Base-by-base conservation (phyloP, 2,113 vertebrate species). In the Pollimyrus isidori region DNA sequence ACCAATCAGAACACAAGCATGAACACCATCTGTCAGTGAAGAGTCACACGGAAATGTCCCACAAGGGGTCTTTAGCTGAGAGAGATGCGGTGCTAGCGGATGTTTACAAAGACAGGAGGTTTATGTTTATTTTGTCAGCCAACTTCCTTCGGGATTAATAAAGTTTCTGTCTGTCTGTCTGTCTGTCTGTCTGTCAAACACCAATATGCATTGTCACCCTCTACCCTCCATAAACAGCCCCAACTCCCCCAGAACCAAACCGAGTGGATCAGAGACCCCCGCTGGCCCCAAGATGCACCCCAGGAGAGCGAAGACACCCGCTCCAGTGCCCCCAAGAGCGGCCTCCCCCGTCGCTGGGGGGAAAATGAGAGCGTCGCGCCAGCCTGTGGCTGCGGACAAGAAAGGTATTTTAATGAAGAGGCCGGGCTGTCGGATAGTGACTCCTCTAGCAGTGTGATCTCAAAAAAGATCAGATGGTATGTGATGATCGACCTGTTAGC, bases 161-260 rank as follows among this genome's bases (percentile, higher is more conserved):
- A 13, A 69, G 9, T 65, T 69, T 69, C 26, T 69, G 56, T 62
- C 56, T 23, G 56, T 62, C 56, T 62, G 62, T 69, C 26, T 69
- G 56, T 62, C 56, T 23, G 56, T 62, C 56, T 62, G 62, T 65
- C 62, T 69, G 96, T 97, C 23, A 30, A 94, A n/a, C 23, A 84
- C 35, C 0, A 48, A 4, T 84, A 21, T 0, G 97, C 26, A 13
- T 97, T 0, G 96, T 96, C 0, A 93, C 96, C 4, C 94, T 42
- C 96, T 53, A 97, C 96, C 4, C 94, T 80, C 96, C 62, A 97
- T 95, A 91, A 95, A 94, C 65, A 95, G 96, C 17, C 96, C 97
- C 0, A 92, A 97, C 0, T 98, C 97, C 15, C 97, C 97, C 11
- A 94, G 96, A 89, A 96, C 93, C 3, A 91, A 96, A 0, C 94